Evolutionary conservation across 2,797 vertebrate genomes (phyloP).

Genomic region (Mus minutoides): DNA sequence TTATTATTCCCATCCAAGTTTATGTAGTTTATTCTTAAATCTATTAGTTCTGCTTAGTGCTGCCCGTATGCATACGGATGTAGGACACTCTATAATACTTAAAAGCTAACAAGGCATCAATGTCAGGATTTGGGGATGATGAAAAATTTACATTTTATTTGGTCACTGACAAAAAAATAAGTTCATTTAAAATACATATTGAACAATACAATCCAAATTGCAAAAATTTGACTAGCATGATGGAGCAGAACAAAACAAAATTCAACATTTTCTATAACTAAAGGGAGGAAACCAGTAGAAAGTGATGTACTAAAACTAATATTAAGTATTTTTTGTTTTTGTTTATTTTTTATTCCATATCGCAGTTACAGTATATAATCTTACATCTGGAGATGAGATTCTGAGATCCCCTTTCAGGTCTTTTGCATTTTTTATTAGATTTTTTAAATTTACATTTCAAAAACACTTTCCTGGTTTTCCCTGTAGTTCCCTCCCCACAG

Average conservation of each 20-base stretch:
- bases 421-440: no score
- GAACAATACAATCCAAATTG: neutral
- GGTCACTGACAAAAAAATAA: neutral
- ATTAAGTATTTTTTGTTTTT: neutral
- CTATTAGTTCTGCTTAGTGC: neutral
- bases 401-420: no score
- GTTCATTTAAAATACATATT: neutral
- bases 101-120: neutral
- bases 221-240: no score
- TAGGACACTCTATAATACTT: neutral
- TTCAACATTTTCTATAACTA: neutral
- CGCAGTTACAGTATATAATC: no score
- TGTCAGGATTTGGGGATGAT: neutral
- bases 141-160: conserved; percentile 15
- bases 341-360: no score
- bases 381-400: no score
- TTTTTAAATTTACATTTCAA: no score
- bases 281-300: no score
- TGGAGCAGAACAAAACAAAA: neutral
- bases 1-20: neutral
- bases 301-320: no score
- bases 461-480: no score
- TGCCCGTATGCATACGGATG: neutral
- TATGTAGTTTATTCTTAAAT: neutral
- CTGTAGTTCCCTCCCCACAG: no score